Evolutionary conservation across 2,888 invertebrate genomes (phyloP).

Genomic region (Noctua janthina): DNA sequence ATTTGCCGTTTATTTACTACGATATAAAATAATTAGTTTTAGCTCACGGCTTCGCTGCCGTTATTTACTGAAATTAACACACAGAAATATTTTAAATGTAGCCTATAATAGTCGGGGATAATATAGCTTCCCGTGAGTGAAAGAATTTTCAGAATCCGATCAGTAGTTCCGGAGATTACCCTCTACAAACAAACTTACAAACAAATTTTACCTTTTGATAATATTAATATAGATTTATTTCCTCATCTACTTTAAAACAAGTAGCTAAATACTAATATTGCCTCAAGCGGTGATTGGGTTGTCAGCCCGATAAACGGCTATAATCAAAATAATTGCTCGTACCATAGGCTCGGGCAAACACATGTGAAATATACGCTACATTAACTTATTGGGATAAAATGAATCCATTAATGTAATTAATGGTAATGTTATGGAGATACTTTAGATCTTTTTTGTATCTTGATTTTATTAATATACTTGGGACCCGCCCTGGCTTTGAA

Average conservation of each 20-base stretch:
- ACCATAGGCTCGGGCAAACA: constrained; percentile 12
- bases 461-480: background rate
- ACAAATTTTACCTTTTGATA: background rate
- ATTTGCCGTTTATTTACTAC: too few relatives aligned
- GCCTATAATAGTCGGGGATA: too few relatives aligned
- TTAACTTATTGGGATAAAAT: constrained; percentile 43
- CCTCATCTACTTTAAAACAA: background rate
- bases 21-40: too few relatives aligned
- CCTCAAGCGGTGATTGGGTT: constrained; percentile 32
- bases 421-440: constrained; percentile 1
- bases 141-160: too few relatives aligned
- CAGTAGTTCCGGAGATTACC: background rate
- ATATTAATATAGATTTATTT: background rate
- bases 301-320: constrained; percentile 13
- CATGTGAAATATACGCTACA: constrained; percentile 18
- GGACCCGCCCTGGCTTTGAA: background rate
- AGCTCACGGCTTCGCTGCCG: too few relatives aligned
- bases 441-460: constrained; percentile 23
- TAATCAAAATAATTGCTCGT: constrained; percentile 46
- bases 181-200: background rate
- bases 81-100: too few relatives aligned
- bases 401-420: constrained; percentile 32
- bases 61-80: too few relatives aligned
- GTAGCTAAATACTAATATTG: constrained; percentile 4
- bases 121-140: too few relatives aligned